Evolutionary conservation across 2,797 vertebrate species (phyloP).

Genomic region (Percopsis omiscomaycus): DNA sequence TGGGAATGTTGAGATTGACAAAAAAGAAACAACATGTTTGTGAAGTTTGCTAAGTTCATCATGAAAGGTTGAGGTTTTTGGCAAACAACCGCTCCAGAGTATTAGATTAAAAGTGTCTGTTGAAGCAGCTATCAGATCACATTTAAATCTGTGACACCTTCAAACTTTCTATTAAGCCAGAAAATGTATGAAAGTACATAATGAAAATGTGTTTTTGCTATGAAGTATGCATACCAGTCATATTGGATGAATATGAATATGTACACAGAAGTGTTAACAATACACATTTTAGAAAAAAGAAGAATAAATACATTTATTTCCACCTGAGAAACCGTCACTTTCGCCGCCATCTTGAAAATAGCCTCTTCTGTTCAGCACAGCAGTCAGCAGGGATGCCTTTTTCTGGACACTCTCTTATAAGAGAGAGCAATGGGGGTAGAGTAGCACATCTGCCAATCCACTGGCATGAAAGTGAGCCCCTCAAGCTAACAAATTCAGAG

Average conservation of each 20-base stretch:
- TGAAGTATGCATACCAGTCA: background rate
- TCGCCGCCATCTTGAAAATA: slow-evolving; percentile 41
- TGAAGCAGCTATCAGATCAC: slow-evolving; percentile 44
- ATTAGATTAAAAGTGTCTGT: slow-evolving; percentile 46
- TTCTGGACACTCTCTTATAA: slow-evolving; percentile 61
- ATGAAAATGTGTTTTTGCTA: background rate
- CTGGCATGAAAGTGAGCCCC: slow-evolving; percentile 78
- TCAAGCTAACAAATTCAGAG: slow-evolving; percentile 78
- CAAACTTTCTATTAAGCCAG: background rate
- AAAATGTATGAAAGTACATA: too few species aligned
- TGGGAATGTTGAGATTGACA: slow-evolving; percentile 61
- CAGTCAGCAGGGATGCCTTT: slow-evolving; percentile 49
- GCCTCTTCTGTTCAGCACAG: slow-evolving; percentile 41
- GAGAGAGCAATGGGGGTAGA: slow-evolving; percentile 66
- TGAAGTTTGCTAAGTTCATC: slow-evolving; percentile 54
- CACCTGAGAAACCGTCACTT: slow-evolving; percentile 11
- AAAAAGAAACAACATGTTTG: slow-evolving; percentile 60
- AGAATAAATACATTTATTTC: background rate
- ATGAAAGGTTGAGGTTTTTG: slow-evolving; percentile 52
- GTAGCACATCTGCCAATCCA: slow-evolving; percentile 74
- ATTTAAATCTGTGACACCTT: slow-evolving; percentile 37
- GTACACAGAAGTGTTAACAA: background rate
- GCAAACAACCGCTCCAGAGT: slow-evolving; percentile 40
- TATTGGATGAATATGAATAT: background rate
- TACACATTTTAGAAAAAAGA: background rate